These are phyloP conservation scores for Sylvicola cinctus DNA, from an alignment of 2,888 invertebrate species.

Conservation along the genomic window DNA sequence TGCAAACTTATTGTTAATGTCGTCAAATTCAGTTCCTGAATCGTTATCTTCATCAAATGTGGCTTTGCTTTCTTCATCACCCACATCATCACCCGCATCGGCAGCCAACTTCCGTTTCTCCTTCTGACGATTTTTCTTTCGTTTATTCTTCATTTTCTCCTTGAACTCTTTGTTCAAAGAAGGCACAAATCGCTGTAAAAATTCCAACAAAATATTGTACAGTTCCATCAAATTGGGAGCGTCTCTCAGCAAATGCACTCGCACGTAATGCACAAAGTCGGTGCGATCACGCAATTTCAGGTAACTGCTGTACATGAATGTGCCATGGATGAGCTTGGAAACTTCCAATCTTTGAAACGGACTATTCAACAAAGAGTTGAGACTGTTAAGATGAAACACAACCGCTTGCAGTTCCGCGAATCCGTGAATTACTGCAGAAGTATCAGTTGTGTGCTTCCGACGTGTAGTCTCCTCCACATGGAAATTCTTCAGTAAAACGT, in stretches of 20 bases:
- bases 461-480: constrained; percentile 21
- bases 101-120: too few species aligned
- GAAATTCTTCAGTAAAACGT: constrained; percentile 18
- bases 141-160: constrained; percentile 16
- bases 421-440: constrained; percentile 17
- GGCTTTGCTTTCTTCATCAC: constrained; percentile 8
- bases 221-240: constrained; percentile 11
- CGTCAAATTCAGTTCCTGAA: constrained; percentile 1
- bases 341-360: constrained; percentile 35
- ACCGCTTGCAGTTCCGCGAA: constrained; percentile 24
- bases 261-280: constrained; percentile 32
- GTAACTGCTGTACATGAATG: constrained; percentile 53
- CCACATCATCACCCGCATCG: constrained; percentile 7
- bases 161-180: constrained; percentile 14
- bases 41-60: too few species aligned
- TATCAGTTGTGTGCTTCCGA: constrained; percentile 19
- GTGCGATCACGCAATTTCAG: constrained; percentile 34
- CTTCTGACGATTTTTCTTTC: constrained; percentile 14
- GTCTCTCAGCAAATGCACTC: constrained; percentile 25
- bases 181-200: constrained; percentile 17
- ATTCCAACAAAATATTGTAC: not conserved
- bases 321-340: constrained; percentile 49
- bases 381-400: constrained; percentile 17
- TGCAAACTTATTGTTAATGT: constrained; percentile 4
- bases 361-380: constrained; percentile 41